Evolutionary conservation across 2,797 vertebrate genomes (phyloP), one percentile per base, ranked within the genome.

Genomic region (Eospalax fontanierii): DNA sequence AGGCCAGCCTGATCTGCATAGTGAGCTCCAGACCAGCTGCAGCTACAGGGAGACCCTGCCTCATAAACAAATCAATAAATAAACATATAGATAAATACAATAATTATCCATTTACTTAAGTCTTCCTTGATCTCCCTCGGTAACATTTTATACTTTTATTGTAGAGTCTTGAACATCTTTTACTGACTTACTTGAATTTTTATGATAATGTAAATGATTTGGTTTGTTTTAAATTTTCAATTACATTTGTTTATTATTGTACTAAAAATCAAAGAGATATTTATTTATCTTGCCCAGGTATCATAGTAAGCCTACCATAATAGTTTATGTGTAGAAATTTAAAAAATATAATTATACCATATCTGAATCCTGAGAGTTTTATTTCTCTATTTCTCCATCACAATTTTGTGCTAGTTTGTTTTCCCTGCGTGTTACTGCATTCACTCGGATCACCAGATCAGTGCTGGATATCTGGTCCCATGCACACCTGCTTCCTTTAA

Each of bases 121-220:
- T 85, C 12, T 75, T 82, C 26, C 74, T 73, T 43, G 76, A 73
- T 93, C 87, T 35, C 12, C 66, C 46, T 95, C 14, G 75, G 40
- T 80, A 91, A 71, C 61, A 0, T 70, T 93, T 85, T 78, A 28
- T 40, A 59, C 3, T 87, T 90, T 87, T 83, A 43, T 33, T 74
- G 0, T 43, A 87, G 4, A 73, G 46, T 59, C 19, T 81, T 85
- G 14, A 4, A 73, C 14, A 35, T 26, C 10, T 87, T 86, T 84
- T 1, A 54, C 87, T 87, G 87, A 38, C 16, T 75, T 92, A 28
- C 35, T 93, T 84, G 43, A 87, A 87, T 76, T 46, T 81, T 71
- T 89, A 61, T 89, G 35, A 7, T 91, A 59, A 76, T 79, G 38
- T 76, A 91, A 91, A 84, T 66, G 2, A 7, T 74, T 59, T 43